Base-by-base conservation (phyloP, 1,140 invertebrate species). In the Megalopta genalis region DNA sequence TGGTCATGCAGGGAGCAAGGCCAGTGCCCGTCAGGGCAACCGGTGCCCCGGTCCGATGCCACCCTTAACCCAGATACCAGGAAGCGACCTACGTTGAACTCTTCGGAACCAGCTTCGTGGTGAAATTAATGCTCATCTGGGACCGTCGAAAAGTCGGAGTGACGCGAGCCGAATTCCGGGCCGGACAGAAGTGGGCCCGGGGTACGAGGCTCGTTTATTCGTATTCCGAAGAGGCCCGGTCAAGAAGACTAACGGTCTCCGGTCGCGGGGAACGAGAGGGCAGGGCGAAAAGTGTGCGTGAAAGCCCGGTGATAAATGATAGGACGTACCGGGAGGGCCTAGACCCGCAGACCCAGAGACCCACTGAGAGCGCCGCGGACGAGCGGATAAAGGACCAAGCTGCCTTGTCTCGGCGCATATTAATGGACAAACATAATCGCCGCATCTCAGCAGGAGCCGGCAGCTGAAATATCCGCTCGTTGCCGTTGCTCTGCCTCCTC, bases 371-470 rank as follows among this genome's bases (percentile, higher is more conserved):
- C 77, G 80, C 86, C 85, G 72, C 84, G 81, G 79, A 89, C 77
- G 82, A 87, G 77, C 74, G 83, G 83, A 87, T 87, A 87, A 85
- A 89, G 86, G 84, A 88, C 86, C 88, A 65, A 73, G 84, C 89
- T 88, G 90, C 88, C 89, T 91, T 90, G 90, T 90, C 88, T 88
- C 86, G 81, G 87, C 90, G 90, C 89, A 92, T 92, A 92, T 93
- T 93, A 93, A 93, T 92, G 88, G 90, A 90, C 89, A 90, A 91
- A 90, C 85, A 89, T 92, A 93, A 93, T 93, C 90, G 89, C 88
- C 86, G 88, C 87, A 91, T 91, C 91, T 87, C 92, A 92, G 90
- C 92, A 86, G 90, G 90, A 88, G 88, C 82, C 86, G 82, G 81
- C 85, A 86, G 88, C 86, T 90, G 83, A 85, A 87, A 80, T 86